These are phyloP conservation scores for Petrocephalus sullivani DNA, from an alignment of 2,797 vertebrate species.

Conservation along the genomic window DNA sequence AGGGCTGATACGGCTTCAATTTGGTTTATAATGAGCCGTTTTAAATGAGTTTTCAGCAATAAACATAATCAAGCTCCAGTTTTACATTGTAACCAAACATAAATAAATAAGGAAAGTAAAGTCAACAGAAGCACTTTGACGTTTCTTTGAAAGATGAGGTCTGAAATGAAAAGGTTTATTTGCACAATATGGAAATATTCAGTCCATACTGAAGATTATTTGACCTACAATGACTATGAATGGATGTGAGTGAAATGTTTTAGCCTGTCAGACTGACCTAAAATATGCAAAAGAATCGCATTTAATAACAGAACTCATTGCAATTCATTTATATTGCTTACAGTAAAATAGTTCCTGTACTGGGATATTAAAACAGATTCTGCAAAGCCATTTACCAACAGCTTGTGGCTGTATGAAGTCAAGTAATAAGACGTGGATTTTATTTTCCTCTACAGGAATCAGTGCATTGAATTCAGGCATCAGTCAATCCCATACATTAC, in stretches of 20 bases:
- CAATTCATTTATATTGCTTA: background rate
- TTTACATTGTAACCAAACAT: background rate
- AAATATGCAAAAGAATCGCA: background rate
- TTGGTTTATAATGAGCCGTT: background rate
- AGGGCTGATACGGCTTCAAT: background rate
- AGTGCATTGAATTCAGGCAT: background rate
- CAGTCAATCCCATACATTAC: background rate
- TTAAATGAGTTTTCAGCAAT: slow-evolving; percentile 1
- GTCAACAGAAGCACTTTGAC: background rate
- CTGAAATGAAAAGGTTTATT: background rate
- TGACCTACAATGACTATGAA: background rate
- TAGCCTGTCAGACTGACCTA: background rate
- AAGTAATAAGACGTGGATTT: background rate
- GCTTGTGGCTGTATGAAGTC: background rate
- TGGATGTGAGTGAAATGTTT: background rate
- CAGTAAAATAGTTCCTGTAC: background rate
- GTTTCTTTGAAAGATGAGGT: background rate
- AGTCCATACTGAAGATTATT: background rate
- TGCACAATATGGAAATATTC: background rate
- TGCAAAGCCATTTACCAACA: background rate
- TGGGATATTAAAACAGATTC: background rate
- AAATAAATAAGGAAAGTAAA: background rate
- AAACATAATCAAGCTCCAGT: slow-evolving; percentile 1
- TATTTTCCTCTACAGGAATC: background rate
- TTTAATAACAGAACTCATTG: background rate